Evolutionary conservation across 2,888 invertebrate species (phyloP).

Genomic region (Nysson spinosus): DNA sequence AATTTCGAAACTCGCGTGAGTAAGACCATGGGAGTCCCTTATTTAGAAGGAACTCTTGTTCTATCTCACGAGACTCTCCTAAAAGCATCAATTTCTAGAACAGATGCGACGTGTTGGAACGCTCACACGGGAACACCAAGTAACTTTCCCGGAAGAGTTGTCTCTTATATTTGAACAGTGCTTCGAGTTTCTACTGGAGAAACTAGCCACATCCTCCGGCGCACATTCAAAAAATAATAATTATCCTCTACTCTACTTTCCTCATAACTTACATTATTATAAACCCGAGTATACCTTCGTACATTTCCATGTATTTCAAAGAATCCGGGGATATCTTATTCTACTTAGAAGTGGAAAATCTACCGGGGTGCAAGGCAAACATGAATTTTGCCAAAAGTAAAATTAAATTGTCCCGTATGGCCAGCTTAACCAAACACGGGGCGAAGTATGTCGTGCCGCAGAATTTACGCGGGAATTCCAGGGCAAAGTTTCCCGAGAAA

Average conservation of each 20-base stretch:
- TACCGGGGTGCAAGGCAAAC: not conserved
- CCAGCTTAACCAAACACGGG: not conserved
- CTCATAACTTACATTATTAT: no score
- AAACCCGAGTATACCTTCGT: no score
- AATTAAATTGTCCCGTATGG: constrained; percentile 17
- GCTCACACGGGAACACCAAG: constrained; percentile 57
- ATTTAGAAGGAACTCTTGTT: constrained; percentile 50
- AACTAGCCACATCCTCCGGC: no score
- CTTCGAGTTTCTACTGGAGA: not conserved
- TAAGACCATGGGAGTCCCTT: constrained; percentile 47
- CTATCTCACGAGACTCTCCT: constrained; percentile 41
- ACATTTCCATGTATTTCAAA: no score
- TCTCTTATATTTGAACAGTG: constrained; percentile 1
- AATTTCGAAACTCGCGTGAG: constrained; percentile 59
- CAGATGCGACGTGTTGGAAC: constrained; percentile 61
- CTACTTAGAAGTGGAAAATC: no score
- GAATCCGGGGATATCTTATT: no score
- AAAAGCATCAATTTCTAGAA: constrained; percentile 66
- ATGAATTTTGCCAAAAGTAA: constrained; percentile 1
- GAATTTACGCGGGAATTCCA: constrained; percentile 53
- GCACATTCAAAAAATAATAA: not conserved
- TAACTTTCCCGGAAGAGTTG: constrained; percentile 43
- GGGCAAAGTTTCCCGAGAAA: constrained; percentile 21
- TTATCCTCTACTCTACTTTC: no score
- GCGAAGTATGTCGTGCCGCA: constrained; percentile 18